A percentile compares a stretch with the other conserved stretches of the same genome.
Conservation (phyloP, 2,113 vertebrate species). For the Meleagris gallopavo region DNA sequence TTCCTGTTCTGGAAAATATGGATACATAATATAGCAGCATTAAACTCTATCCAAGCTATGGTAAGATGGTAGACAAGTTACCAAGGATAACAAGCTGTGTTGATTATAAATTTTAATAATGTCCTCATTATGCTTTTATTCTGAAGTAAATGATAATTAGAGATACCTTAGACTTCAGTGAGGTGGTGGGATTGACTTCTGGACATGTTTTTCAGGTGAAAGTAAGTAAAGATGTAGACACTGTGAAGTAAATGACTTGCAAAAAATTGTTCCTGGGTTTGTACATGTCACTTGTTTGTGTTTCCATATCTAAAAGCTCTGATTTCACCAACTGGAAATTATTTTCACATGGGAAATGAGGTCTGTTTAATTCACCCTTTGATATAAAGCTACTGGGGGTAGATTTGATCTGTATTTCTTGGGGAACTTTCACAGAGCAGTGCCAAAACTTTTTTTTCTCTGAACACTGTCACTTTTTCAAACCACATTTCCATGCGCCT, state of each 20-base stretch:
- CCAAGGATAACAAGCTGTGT: not conserved
- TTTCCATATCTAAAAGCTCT: not conserved
- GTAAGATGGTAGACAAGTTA: not conserved
- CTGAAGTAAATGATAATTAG: not conserved
- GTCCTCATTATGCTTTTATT: not conserved
- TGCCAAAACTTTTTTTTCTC: not conserved
- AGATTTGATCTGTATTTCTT: conserved; percentile 2
- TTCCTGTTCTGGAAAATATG: not conserved
- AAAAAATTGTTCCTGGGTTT: not conserved
- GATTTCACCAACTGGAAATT: not conserved
- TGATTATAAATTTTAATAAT: not conserved
- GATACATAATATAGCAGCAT: not conserved
- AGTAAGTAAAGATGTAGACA: not conserved
- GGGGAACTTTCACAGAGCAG: conserved; percentile 23
- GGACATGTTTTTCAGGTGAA: not conserved
- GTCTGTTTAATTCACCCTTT: not conserved
- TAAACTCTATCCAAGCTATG: not conserved
- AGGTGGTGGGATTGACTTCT: not conserved
- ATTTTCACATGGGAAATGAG: not conserved
- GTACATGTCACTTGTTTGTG: not conserved
- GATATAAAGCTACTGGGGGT: not conserved
- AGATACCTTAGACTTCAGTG: not conserved
- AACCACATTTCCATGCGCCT: not conserved
- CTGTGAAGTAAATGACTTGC: not conserved
- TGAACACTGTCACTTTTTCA: not conserved